Conservation (phyloP, 2,888 invertebrate genomes). For the Pseudococcus jackbeardsleyi region DNA sequence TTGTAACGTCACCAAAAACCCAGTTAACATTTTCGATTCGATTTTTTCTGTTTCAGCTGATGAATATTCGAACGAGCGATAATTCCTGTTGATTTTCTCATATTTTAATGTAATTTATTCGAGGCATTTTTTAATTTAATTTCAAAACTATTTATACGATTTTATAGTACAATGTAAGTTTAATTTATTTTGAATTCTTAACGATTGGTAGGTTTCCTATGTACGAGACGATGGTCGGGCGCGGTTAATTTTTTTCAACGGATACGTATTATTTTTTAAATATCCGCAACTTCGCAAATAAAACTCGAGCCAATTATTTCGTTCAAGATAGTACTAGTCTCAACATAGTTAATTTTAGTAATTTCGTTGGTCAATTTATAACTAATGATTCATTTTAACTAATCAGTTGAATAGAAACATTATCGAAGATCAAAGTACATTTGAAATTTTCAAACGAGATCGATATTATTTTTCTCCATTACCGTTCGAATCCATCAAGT, state of each 20-base stretch:
- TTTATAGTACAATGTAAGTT: constrained; percentile 54
- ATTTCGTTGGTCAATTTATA: neutral
- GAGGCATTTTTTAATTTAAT: constrained; percentile 19
- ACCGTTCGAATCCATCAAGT: too few species aligned
- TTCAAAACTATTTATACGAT: constrained; percentile 32
- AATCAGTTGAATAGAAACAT: neutral
- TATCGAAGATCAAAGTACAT: neutral
- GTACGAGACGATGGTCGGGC: neutral
- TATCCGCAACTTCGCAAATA: neutral
- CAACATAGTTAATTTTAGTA: neutral
- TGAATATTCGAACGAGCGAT: constrained; percentile 2
- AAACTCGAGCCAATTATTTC: constrained; percentile 19
- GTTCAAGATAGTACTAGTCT: neutral
- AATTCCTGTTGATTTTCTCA: constrained; percentile 52
- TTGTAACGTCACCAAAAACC: neutral
- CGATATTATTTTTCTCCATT: too few species aligned
- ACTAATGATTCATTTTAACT: neutral
- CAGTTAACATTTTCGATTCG: neutral
- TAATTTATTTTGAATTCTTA: constrained; percentile 43
- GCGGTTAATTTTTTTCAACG: neutral
- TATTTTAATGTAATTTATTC: constrained; percentile 44
- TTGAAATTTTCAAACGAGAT: too few species aligned
- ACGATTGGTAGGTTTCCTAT: constrained; percentile 30
- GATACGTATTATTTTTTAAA: neutral
- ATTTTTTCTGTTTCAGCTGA: constrained; percentile 48